Evolutionary conservation across 23 tunicate species (phyloP).

Genomic region (Diplosoma virens): DNA sequence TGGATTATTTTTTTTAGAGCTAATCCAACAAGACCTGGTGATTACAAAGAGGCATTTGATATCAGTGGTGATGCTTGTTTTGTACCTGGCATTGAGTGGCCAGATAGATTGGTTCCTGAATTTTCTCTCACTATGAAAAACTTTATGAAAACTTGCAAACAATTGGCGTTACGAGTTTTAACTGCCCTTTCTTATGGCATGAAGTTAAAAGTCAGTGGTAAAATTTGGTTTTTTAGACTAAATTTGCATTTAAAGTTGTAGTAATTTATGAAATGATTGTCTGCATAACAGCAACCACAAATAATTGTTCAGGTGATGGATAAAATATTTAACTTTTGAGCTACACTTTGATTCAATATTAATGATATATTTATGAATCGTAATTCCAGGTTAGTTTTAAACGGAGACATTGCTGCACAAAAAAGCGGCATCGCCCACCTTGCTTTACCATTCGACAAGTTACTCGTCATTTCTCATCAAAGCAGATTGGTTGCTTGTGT

Average conservation of each 20-base stretch:
- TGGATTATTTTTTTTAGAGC: neutral
- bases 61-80: neutral
- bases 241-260: neutral
- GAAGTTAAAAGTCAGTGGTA: neutral
- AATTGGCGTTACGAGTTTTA: neutral
- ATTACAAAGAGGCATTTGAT: constrained; percentile 28
- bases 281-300: no score
- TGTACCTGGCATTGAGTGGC: neutral
- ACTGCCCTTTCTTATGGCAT: neutral
- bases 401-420: no score
- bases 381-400: no score
- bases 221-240: neutral
- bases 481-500: no score
- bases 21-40: constrained; percentile 10
- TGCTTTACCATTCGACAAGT: no score
- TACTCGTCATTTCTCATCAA: no score
- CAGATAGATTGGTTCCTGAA: constrained; percentile 18
- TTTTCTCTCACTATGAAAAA: neutral
- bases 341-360: no score
- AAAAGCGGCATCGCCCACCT: no score
- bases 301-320: no score
- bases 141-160: constrained; percentile 5
- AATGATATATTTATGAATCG: no score
- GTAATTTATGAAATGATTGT: neutral
- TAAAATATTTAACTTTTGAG: no score